phyloP scores from a whole-genome alignment of 2,113 vertebrate species.

The Spheniscus mendiculus region DNA sequence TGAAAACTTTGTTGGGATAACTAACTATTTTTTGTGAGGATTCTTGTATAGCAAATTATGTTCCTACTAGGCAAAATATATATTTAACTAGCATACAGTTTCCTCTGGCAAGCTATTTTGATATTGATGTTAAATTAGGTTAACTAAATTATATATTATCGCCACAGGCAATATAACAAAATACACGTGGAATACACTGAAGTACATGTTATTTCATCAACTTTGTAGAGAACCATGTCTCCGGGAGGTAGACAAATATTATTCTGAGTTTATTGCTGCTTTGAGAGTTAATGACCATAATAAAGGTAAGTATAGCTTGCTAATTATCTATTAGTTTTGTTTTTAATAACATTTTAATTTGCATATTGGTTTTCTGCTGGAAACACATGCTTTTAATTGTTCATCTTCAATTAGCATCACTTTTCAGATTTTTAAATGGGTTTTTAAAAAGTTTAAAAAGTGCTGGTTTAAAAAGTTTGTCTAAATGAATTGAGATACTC shows the following conservation, averaged over 20 bases:
- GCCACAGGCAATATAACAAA: not conserved
- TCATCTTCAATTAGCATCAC: not conserved
- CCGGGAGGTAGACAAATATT: not conserved
- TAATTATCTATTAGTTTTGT: not conserved
- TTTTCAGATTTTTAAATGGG: not conserved
- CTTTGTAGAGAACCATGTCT: not conserved
- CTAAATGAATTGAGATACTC: not conserved
- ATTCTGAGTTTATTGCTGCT: not conserved
- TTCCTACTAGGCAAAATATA: not conserved
- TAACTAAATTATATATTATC: not conserved
- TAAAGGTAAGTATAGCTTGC: not conserved
- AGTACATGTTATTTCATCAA: not conserved
- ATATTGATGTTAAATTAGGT: not conserved
- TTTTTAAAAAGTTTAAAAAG: not conserved
- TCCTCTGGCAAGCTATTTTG: not conserved
- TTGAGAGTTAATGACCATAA: not conserved
- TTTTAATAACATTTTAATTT: conserved; percentile 20
- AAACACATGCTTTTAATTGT: not conserved
- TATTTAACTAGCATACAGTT: not conserved
- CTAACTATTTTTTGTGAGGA: not conserved
- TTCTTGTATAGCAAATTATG: not conserved
- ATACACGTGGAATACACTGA: not conserved
- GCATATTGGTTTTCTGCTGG: not conserved
- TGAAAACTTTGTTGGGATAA: not conserved
- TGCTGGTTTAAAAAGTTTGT: not conserved